Base-by-base conservation (phyloP, 2,888 invertebrate species). In the Helicoverpa assulta region DNA sequence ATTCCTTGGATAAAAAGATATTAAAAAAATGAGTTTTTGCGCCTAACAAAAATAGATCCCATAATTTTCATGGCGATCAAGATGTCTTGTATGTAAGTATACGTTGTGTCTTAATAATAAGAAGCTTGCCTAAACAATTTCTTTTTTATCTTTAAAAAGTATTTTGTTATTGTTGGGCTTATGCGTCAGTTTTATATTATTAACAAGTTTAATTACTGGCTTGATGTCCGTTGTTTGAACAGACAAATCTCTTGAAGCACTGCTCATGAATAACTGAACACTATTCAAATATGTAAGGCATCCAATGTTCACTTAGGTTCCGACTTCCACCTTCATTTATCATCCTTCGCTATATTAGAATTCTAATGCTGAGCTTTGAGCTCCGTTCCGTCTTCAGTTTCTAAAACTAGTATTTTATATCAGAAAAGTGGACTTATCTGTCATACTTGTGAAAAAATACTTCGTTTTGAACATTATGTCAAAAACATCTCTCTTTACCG, bases 251-350 rank as follows among this genome's bases (percentile, higher is more conserved):
- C 61, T 55, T 47, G 52, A 16, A 10, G 29, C 21, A 16, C 33
- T 37, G 59, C 21, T 37, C 73, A 47, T 73, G 77, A 76, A 68
- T 73, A 76, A 73, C 52, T 68, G 53, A 76, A 65, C 43, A 63
- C 64, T 73, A 50, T 67, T 77, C 66, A 77, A 66, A 73, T 69
- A 69, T 67, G 73, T 67, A 68, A 68, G 59, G 29, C 57, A 58
- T 73, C 19, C 52, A 61, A 29, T 64, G 66, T 61, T 73, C 70
- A 77, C 77, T 68, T 76, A 67, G 37, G 61, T 67, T 72, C 58
- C 37, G 21, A 8, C 61, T 59, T 10, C 3, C 55, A 53, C 47
- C 64, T 62, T 57, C 56, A 73, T 73, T 77, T 68, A 68, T 77
- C 73, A 73, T 66, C 12, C 18, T 63, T 18, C 10, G 40, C 52